Conservation (phyloP, 2,888 invertebrate species). For the Ceraclea dissimilis region DNA sequence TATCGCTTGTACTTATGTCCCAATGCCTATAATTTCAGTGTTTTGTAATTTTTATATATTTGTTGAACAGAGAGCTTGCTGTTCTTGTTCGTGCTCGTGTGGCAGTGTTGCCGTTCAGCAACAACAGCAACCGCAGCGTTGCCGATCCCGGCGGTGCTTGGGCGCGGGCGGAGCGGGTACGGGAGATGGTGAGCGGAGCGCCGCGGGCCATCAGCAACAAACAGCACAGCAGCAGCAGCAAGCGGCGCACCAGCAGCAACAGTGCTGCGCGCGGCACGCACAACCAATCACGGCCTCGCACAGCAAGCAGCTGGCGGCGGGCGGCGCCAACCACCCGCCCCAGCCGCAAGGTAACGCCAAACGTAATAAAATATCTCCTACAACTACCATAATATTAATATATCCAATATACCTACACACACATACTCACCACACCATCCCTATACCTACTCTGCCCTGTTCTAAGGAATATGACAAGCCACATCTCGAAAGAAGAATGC, state of each 20-base stretch:
- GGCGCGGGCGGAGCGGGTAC: constrained; percentile 26
- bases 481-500: no score
- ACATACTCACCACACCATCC: background rate
- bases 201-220: constrained; percentile 29
- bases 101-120: constrained; percentile 30
- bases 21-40: no score
- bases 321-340: constrained; percentile 61
- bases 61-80: constrained; percentile 24
- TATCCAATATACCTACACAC: background rate
- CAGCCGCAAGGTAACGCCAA: constrained; percentile 49
- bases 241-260: constrained; percentile 36
- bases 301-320: constrained; percentile 75
- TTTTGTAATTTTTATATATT: no score
- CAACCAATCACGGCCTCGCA: constrained; percentile 67
- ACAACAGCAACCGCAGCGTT: constrained; percentile 28
- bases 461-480: no score
- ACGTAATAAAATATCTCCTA: constrained; percentile 30
- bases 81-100: constrained; percentile 39
- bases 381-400: background rate
- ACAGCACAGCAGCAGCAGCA: constrained; percentile 34
- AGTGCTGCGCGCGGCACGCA: constrained; percentile 32
- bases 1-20: no score
- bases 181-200: constrained; percentile 29
- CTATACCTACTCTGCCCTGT: background rate
- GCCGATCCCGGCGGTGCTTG: constrained; percentile 30